A percentile compares a stretch with the other conserved stretches of the same genome.
Evolutionary conservation across 2,888 invertebrate genomes (phyloP).

Genomic region (Elgonia sp.): DNA sequence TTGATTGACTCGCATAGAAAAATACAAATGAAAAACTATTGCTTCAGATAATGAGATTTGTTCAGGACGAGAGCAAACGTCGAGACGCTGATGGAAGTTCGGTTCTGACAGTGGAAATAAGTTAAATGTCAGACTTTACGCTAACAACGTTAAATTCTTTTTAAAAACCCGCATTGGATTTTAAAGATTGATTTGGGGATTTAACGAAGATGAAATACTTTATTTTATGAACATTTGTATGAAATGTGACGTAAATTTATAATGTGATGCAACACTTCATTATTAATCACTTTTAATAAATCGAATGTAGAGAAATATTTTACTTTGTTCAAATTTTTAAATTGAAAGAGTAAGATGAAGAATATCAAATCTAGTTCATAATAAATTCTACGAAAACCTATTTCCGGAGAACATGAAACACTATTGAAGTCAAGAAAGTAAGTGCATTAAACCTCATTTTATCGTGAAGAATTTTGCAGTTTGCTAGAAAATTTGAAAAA

Average conservation of each 20-base stretch:
- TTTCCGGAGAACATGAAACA: too few species aligned
- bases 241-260: not conserved
- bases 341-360: too few species aligned
- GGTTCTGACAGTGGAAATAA: constrained; percentile 59
- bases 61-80: constrained; percentile 32
- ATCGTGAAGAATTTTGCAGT: too few species aligned
- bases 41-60: constrained; percentile 57
- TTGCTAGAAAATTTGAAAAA: too few species aligned
- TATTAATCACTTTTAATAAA: too few species aligned
- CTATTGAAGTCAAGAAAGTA: too few species aligned
- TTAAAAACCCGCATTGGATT: constrained; percentile 36
- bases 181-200: constrained; percentile 29
- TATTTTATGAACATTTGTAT: constrained; percentile 8
- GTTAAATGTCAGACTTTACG: constrained; percentile 55
- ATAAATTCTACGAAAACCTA: too few species aligned
- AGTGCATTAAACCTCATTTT: too few species aligned
- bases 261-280: not conserved
- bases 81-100: constrained; percentile 51
- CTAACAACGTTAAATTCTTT: constrained; percentile 42
- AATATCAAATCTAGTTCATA: too few species aligned
- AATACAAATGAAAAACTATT: constrained; percentile 46
- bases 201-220: constrained; percentile 20
- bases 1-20: constrained; percentile 30
- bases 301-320: too few species aligned
- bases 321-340: not conserved